These are phyloP conservation scores for Leptobrachium ailaonicum DNA, from an alignment of 2,113 vertebrate species.

Conservation along the genomic window DNA sequence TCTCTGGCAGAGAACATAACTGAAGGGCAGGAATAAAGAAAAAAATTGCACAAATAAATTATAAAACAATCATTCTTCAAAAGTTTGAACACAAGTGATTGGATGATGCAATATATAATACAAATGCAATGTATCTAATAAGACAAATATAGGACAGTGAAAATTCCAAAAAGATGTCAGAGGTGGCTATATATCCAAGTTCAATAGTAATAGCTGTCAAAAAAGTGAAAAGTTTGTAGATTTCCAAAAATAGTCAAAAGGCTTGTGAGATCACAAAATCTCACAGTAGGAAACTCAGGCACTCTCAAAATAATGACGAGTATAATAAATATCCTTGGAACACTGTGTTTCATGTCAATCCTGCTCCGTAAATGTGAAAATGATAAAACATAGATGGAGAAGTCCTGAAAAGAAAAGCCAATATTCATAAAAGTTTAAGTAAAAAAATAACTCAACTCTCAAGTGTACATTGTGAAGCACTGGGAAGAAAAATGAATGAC, in stretches of 20 bases:
- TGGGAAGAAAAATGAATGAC: no score
- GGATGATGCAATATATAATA: no score
- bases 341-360: not conserved
- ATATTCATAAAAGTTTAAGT: no score
- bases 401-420: no score
- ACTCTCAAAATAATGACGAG: not conserved
- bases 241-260: not conserved
- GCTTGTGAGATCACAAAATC: not conserved
- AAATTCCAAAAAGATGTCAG: not conserved
- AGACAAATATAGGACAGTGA: not conserved
- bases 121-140: not conserved
- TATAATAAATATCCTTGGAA: not conserved
- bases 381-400: no score
- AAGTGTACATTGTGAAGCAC: no score
- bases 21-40: no score
- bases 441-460: no score
- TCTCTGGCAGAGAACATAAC: no score
- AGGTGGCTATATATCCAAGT: not conserved
- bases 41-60: no score
- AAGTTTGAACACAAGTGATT: no score
- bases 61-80: no score
- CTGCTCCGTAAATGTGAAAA: not conserved
- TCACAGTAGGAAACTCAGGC: not conserved
- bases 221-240: not conserved
- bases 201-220: not conserved